A percentile compares a stretch with the other conserved stretches of the same genome.
Conservation (phyloP, 2,888 invertebrate species). For the Xiphydria camelus region DNA sequence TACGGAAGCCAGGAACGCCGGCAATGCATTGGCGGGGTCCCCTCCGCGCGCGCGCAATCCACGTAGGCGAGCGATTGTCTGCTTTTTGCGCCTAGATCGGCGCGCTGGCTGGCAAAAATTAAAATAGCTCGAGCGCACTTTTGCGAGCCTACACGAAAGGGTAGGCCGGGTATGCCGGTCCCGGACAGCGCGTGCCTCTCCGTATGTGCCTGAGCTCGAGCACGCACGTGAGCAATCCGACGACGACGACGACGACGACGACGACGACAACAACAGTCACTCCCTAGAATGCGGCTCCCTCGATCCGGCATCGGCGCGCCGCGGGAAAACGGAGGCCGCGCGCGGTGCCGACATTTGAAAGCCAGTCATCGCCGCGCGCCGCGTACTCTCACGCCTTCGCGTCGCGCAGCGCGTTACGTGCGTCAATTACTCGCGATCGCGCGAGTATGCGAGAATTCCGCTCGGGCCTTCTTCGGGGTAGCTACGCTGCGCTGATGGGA, state of each 20-base stretch:
- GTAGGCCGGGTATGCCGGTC: conserved; percentile 25
- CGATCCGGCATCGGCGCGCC: conserved; percentile 9
- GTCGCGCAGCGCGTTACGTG: too few species aligned
- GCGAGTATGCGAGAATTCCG: too few species aligned
- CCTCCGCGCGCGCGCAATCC: too few species aligned
- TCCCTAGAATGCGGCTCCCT: conserved; percentile 14
- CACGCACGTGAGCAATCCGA: conserved; percentile 15
- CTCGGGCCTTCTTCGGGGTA: too few species aligned
- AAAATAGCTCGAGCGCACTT: conserved; percentile 25
- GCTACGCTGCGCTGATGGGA: too few species aligned
- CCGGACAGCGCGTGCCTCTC: conserved; percentile 18
- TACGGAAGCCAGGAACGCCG: too few species aligned
- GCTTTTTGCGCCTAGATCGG: conserved; percentile 41
- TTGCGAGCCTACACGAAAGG: conserved; percentile 34
- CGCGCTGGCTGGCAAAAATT: conserved; percentile 29
- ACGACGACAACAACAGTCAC: conserved; percentile 16
- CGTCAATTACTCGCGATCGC: too few species aligned
- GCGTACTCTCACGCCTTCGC: conserved; percentile 25
- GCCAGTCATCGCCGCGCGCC: conserved; percentile 32
- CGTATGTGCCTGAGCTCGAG: conserved; percentile 19
- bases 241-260: conserved; percentile 19
- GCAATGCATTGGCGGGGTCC: too few species aligned
- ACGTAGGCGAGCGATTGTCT: conserved; percentile 34
- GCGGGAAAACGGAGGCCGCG: conserved; percentile 17
- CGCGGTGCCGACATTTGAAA: conserved; percentile 34